A percentile compares a stretch with the other conserved stretches of the same genome.
Evolutionary conservation across 2,797 vertebrate genomes (phyloP).

Genomic region (Microhierax caerulescens): DNA sequence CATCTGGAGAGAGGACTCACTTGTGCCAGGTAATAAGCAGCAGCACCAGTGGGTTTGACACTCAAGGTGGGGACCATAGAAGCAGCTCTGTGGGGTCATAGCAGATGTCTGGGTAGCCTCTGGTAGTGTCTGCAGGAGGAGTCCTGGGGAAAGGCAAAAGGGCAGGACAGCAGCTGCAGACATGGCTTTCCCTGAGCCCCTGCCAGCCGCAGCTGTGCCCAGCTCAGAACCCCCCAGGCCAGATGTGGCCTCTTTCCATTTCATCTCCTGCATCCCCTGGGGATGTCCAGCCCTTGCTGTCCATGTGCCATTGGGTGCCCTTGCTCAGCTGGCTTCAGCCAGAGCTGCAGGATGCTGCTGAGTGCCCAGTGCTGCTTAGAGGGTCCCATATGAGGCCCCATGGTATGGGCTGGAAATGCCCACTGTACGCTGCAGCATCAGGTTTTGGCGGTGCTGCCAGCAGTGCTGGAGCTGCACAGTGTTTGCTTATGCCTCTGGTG

Average conservation of each 20-base stretch:
- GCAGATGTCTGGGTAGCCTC: not conserved
- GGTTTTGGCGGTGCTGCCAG: not conserved
- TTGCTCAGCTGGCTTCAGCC: not conserved
- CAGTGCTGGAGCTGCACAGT: not conserved
- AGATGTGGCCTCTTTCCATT: not conserved
- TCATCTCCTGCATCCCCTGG: not conserved
- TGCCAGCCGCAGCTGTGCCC: not conserved
- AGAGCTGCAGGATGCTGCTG: not conserved
- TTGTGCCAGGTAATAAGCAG: too few species aligned
- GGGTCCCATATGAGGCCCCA: not conserved
- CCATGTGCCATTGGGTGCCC: not conserved
- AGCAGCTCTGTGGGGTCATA: not conserved
- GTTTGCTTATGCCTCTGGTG: fast-evolving
- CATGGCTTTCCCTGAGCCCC: not conserved
- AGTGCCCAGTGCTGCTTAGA: not conserved
- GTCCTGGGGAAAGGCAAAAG: not conserved
- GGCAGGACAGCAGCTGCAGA: not conserved
- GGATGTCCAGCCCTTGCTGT: not conserved
- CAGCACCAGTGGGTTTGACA: not conserved
- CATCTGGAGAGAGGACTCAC: not conserved
- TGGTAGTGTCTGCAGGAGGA: not conserved
- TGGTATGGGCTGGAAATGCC: not conserved
- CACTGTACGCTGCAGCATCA: too few species aligned
- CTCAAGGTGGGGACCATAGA: not conserved
- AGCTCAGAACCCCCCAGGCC: too few species aligned